Conservation (phyloP, 2,113 vertebrate genomes). For the Gambusia affinis region DNA sequence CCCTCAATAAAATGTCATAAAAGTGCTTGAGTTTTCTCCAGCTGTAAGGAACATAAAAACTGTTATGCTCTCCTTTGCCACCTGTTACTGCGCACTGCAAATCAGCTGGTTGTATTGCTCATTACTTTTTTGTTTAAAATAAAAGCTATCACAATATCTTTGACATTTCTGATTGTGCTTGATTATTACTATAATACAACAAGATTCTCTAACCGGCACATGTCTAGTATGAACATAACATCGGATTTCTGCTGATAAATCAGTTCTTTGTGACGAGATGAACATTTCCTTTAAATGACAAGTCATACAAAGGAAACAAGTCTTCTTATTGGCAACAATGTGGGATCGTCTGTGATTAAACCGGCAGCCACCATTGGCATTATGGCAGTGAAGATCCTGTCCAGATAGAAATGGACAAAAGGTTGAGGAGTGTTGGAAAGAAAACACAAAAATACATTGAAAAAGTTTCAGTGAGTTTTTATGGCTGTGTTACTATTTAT, state of each 20-base stretch:
- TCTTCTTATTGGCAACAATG: constrained; percentile 90
- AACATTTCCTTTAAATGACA: constrained; percentile 13
- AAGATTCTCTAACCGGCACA: background rate
- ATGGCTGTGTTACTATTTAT: background rate
- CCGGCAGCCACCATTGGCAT: constrained; percentile 97
- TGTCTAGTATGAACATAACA: background rate
- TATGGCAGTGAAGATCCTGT: constrained; percentile 94
- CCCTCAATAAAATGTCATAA: background rate
- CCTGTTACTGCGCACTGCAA: too few species aligned
- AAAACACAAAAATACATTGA: constrained; percentile 5
- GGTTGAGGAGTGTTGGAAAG: background rate
- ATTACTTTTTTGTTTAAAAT: background rate
- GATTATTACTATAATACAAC: background rate
- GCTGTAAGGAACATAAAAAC: background rate
- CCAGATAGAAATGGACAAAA: constrained; percentile 36
- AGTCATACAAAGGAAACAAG: constrained; percentile 88
- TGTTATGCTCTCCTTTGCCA: background rate
- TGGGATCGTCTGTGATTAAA: constrained; percentile 91
- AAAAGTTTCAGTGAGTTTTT: background rate
- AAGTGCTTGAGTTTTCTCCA: background rate
- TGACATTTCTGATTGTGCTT: background rate
- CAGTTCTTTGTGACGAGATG: background rate
- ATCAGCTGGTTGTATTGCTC: too few species aligned
- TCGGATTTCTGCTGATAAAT: background rate
- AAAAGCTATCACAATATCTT: background rate